These are phyloP conservation scores for Epizoanthus rinbou DNA, from an alignment of 92 coral and sea anemone genomes.

Conservation along the genomic window DNA sequence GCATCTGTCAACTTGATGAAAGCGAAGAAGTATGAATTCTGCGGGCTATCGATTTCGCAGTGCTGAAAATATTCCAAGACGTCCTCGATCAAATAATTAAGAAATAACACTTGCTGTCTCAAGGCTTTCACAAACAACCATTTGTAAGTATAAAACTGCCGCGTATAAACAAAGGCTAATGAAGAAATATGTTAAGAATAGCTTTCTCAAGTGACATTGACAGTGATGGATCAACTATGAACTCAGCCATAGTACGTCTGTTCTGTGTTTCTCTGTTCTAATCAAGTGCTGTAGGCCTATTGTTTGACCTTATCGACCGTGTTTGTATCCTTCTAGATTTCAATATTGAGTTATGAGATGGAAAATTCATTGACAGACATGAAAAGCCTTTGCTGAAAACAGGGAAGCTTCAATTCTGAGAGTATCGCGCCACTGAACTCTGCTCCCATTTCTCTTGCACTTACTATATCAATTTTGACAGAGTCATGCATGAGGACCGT, in stretches of 20 bases:
- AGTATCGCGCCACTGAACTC: neutral
- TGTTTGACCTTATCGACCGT: neutral
- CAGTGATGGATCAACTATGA: constrained; percentile 8
- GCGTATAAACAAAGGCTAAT: constrained; percentile 4
- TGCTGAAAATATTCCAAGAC: neutral
- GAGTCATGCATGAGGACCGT: constrained; percentile 6
- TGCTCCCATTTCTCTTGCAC: neutral
- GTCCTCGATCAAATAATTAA: neutral
- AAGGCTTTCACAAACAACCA: neutral
- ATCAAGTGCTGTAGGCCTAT: neutral
- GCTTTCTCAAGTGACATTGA: neutral
- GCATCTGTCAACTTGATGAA: neutral
- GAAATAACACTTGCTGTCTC: neutral
- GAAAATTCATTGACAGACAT: constrained; percentile 24
- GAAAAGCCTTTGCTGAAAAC: neutral
- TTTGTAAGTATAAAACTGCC: constrained; percentile 7
- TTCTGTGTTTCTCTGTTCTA: neutral
- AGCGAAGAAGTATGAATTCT: neutral
- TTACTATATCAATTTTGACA: neutral
- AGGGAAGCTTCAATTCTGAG: neutral
- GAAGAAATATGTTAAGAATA: constrained; percentile 2
- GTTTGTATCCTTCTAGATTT: constrained; percentile 17
- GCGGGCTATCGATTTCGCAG: neutral
- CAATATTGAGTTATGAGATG: neutral
- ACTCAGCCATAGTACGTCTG: neutral